A percentile compares a stretch with the other conserved stretches of the same genome.
Conservation (phyloP, 2,113 vertebrate genomes). For the Epinephelus fuscoguttatus region DNA sequence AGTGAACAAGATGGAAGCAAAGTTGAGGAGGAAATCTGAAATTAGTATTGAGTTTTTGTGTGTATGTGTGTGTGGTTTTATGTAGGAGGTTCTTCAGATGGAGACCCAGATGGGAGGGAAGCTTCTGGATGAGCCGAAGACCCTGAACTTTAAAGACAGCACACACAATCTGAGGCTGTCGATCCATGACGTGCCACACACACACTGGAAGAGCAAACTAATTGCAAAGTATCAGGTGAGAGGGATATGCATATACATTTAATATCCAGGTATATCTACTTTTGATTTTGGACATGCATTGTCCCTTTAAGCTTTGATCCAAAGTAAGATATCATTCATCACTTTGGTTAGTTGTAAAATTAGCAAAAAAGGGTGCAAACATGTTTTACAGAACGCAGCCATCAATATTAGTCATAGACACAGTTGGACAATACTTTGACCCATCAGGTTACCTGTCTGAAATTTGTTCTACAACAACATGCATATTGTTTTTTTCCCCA, state of each 20-base stretch:
- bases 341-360: not conserved
- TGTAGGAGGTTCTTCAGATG: constrained; percentile 94
- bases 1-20: not conserved
- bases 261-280: too few species aligned
- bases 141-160: constrained; percentile 95
- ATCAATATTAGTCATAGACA: too few species aligned
- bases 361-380: too few species aligned
- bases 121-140: constrained; percentile 95
- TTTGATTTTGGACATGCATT: too few species aligned
- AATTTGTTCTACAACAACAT: not conserved
- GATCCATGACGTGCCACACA: constrained; percentile 92
- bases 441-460: not conserved
- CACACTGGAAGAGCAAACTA: constrained; percentile 96
- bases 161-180: constrained; percentile 95
- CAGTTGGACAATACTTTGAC: too few species aligned
- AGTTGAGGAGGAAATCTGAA: constrained; percentile 19
- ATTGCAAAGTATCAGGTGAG: constrained; percentile 95
- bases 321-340: not conserved
- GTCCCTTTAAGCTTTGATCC: not conserved
- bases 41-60: not conserved
- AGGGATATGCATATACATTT: not conserved
- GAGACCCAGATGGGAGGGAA: constrained; percentile 96
- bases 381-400: too few species aligned
- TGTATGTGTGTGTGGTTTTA: constrained; percentile 6
- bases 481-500: constrained; percentile 55